These are phyloP conservation scores for Poecilia velifera DNA, from an alignment of 2,797 vertebrate genomes.

Conservation along the genomic window DNA sequence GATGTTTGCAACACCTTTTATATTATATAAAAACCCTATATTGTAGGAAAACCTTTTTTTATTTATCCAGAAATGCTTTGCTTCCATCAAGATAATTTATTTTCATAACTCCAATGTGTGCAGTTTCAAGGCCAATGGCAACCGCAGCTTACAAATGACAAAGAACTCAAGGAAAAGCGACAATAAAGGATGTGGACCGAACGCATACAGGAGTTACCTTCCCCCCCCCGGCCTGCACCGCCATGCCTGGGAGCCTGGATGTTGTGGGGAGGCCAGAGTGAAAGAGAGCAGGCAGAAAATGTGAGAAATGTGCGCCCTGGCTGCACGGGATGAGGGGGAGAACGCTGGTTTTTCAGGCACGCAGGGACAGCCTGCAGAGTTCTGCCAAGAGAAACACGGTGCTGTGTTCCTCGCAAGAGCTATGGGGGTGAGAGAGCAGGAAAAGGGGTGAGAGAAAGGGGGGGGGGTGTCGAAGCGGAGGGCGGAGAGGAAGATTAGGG, in stretches of 20 bases:
- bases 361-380: conserved; percentile 82
- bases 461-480: conserved; percentile 23
- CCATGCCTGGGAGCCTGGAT: conserved; percentile 62
- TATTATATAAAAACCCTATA: no score
- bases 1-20: no score
- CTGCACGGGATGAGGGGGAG: conserved; percentile 75
- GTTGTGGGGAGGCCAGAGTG: conserved; percentile 65
- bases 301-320: conserved; percentile 83
- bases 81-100: no score
- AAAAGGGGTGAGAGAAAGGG: conserved; percentile 49
- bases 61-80: no score
- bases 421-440: conserved; percentile 66
- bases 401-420: conserved; percentile 77
- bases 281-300: conserved; percentile 81
- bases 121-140: no score
- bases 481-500: conserved; percentile 52
- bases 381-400: conserved; percentile 85
- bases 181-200: conserved; percentile 63
- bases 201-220: conserved; percentile 62
- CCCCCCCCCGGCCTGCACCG: conserved; percentile 64
- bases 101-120: no score
- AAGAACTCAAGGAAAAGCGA: conserved; percentile 53
- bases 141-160: conserved; percentile 50
- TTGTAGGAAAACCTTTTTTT: no score
- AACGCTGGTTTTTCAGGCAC: conserved; percentile 80